Conservation (phyloP, 2,888 invertebrate species). For the Sipha maydis region DNA sequence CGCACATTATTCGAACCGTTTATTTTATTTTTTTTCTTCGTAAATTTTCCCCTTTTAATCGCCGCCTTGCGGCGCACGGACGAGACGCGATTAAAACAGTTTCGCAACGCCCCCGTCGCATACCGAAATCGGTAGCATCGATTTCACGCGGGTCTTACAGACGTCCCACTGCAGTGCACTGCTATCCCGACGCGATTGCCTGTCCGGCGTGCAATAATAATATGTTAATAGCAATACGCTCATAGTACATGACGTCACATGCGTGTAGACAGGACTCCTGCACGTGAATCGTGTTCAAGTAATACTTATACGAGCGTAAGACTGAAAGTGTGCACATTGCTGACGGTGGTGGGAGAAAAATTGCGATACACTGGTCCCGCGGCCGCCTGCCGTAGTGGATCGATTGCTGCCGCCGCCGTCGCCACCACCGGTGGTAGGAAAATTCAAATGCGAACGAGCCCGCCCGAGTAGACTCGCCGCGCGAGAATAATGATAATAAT, state of each 20-base stretch:
- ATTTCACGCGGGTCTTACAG: too few species aligned
- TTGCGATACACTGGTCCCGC: constrained; percentile 39
- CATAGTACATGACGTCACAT: too few species aligned
- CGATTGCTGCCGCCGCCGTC: constrained; percentile 4
- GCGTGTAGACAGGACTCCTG: too few species aligned
- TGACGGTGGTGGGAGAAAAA: background rate
- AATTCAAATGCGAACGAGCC: constrained; percentile 44
- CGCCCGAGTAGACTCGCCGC: background rate
- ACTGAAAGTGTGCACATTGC: background rate
- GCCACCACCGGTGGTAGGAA: background rate
- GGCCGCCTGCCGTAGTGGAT: background rate
- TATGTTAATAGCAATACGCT: too few species aligned
- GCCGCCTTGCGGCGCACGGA: background rate
- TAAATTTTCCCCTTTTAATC: background rate
- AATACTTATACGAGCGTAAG: background rate
- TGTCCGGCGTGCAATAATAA: too few species aligned
- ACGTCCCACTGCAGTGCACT: too few species aligned
- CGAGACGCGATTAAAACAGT: background rate
- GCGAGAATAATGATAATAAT: background rate
- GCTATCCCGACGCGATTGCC: too few species aligned
- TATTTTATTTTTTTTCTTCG: background rate
- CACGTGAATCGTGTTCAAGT: too few species aligned
- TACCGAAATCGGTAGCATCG: background rate
- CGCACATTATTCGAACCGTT: constrained; percentile 15
- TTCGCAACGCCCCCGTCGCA: background rate